Conservation (phyloP, 2,888 invertebrate species). For the Sicus ferrugineus region DNA sequence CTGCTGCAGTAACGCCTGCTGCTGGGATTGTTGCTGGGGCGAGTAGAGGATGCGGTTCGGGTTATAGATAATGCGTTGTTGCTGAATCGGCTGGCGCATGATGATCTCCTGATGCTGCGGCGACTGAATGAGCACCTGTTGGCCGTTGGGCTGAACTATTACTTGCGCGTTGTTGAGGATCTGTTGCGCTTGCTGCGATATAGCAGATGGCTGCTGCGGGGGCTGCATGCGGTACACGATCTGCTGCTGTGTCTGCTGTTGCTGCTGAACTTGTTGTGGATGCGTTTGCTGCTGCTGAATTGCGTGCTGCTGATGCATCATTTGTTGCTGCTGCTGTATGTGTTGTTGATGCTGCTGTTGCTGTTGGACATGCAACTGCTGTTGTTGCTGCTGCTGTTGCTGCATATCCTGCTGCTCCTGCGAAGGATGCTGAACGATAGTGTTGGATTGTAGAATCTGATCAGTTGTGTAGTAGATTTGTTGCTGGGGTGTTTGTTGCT, state of each 20-base stretch:
- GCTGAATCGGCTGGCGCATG: slow-evolving; percentile 57
- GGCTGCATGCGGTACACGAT: slow-evolving; percentile 42
- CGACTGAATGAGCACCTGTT: slow-evolving; percentile 59
- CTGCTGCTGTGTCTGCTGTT: slow-evolving; percentile 48
- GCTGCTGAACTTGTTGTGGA: slow-evolving; percentile 46
- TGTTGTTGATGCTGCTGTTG: slow-evolving; percentile 45
- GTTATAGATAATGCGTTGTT: slow-evolving; percentile 58
- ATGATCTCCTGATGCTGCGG: slow-evolving; percentile 61
- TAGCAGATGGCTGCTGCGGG: slow-evolving; percentile 50
- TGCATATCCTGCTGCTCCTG: slow-evolving; percentile 44
- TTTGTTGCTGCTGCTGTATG: slow-evolving; percentile 42
- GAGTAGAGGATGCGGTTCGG: slow-evolving; percentile 56
- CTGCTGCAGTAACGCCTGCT: slow-evolving; percentile 40
- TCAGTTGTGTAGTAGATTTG: slow-evolving; percentile 59
- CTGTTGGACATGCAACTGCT: slow-evolving; percentile 37
- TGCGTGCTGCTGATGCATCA: slow-evolving; percentile 28
- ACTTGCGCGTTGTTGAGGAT: slow-evolving; percentile 56
- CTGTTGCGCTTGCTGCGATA: slow-evolving; percentile 52
- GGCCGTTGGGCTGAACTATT: slow-evolving; percentile 55
- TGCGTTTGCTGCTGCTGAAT: slow-evolving; percentile 46
- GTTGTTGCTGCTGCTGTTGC: slow-evolving; percentile 33
- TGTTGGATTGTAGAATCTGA: slow-evolving; percentile 54
- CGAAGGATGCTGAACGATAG: slow-evolving; percentile 55
- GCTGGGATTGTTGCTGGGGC: slow-evolving; percentile 39
- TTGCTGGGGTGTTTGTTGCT: slow-evolving; percentile 47